These are phyloP conservation scores for Toxotes chatareus DNA, from an alignment of 2,113 vertebrate species.

Conservation along the genomic window DNA sequence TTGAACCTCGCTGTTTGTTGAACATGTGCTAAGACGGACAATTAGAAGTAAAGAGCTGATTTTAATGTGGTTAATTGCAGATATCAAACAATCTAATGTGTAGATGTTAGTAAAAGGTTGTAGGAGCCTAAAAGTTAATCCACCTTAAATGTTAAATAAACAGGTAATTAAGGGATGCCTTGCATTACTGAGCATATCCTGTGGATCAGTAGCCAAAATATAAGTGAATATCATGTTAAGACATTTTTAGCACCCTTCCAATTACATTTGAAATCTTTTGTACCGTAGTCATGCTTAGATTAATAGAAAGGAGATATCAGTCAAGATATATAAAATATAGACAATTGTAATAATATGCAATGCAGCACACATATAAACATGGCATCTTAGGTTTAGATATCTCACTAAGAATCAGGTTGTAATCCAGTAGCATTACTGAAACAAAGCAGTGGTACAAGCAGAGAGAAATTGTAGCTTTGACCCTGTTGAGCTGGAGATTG, in stretches of 20 bases:
- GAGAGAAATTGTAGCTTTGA: neutral
- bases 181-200: neutral
- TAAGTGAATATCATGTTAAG: neutral
- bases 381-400: constrained; percentile 2
- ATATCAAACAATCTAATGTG: neutral
- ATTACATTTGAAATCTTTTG: neutral
- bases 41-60: neutral
- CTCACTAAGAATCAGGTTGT: constrained; percentile 18
- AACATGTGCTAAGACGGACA: constrained; percentile 21
- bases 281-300: neutral
- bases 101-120: neutral
- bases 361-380: neutral
- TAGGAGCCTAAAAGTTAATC: neutral
- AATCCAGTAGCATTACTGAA: neutral
- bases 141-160: neutral
- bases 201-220: neutral
- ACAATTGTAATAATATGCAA: neutral
- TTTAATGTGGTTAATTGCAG: neutral
- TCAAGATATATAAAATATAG: neutral
- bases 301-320: neutral
- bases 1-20: constrained; percentile 3
- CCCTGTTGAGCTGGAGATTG: neutral
- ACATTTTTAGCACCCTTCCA: neutral
- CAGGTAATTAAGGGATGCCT: neutral
- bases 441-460: neutral